Evolutionary conservation across 2,888 invertebrate species (phyloP), one percentile per base, ranked within the genome.

Genomic region (Orthosia gracilis): DNA sequence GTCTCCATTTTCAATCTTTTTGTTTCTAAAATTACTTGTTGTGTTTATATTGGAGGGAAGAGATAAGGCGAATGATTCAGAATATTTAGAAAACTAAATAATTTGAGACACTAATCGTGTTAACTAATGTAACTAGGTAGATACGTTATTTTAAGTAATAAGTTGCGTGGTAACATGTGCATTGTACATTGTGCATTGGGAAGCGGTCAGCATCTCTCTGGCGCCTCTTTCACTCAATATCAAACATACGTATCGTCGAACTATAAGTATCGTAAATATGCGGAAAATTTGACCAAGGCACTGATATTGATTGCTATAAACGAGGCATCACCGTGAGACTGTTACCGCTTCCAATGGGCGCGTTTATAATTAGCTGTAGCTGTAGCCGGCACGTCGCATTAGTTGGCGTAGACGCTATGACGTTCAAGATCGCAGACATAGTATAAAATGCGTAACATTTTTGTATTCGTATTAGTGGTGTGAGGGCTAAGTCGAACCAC

Each of bases 81-180:
- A 64, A 81, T 75, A 45, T 64, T 59, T 50, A 49, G 52, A 31
- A 45, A 61, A 54, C 17, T 1, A 49, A 21, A 61, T 12, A 15
- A n/a, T 26, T 50, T 18, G 31, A 75, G 55, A 47, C 62, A 31
- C n/a, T 17, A 61, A 7, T 63, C 64, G 31, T 47, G 45, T 47
- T 23, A 45, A 49, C 17, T 45, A 31, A 57, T 70, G 50, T 0
- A 40, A 78, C 45, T 26, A n/a, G 45, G 23, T 62, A 57, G 21
- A 21, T 58, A 54, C 4, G 21, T 55, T 17, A n/a, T 47, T 82
- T 67, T 59, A 23, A 55, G 17, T 18, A 45, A 49, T 49, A 15
- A 54, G 23, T 54, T 50, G 62, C 63, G 49, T 54, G 62, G 21
- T 52, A 52, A 55, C 47, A 58, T 67, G 45, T 45, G 23, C 26